Conservation (phyloP, 2,888 invertebrate species). For the Stenichneumon culpator region DNA sequence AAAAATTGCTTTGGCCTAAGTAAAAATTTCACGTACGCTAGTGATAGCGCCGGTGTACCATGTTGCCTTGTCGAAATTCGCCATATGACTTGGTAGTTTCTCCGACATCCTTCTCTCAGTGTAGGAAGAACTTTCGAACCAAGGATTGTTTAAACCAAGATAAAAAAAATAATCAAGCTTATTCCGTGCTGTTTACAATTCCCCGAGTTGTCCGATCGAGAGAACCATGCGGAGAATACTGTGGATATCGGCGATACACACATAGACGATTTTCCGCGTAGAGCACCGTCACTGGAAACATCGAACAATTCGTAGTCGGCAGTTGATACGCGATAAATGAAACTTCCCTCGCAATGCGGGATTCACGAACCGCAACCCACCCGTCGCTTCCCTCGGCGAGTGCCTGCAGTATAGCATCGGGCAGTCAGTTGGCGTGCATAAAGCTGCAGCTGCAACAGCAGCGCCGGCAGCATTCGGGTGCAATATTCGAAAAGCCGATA, state of each 20-base stretch:
- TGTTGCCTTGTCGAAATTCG: too few relatives aligned
- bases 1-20: too few relatives aligned
- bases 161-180: neutral
- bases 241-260: neutral
- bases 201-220: constrained; percentile 7
- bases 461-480: constrained; percentile 46
- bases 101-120: too few relatives aligned
- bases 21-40: too few relatives aligned
- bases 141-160: neutral
- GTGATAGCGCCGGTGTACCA: too few relatives aligned
- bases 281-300: constrained; percentile 17
- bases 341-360: constrained; percentile 35
- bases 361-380: constrained; percentile 21
- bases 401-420: constrained; percentile 16
- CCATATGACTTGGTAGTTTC: too few relatives aligned
- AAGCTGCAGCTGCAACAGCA: constrained; percentile 56
- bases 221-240: neutral
- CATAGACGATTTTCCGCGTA: constrained; percentile 1
- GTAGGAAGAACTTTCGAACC: too few relatives aligned
- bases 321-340: constrained; percentile 63
- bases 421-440: constrained; percentile 55
- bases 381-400: constrained; percentile 21
- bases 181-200: neutral
- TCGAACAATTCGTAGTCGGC: constrained; percentile 42
- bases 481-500: constrained; percentile 72